A percentile compares a stretch with the other conserved stretches of the same genome.
These are phyloP conservation scores for Choristoneura rosaceana DNA, from an alignment of 2,888 invertebrate genomes.

Conservation along the genomic window DNA sequence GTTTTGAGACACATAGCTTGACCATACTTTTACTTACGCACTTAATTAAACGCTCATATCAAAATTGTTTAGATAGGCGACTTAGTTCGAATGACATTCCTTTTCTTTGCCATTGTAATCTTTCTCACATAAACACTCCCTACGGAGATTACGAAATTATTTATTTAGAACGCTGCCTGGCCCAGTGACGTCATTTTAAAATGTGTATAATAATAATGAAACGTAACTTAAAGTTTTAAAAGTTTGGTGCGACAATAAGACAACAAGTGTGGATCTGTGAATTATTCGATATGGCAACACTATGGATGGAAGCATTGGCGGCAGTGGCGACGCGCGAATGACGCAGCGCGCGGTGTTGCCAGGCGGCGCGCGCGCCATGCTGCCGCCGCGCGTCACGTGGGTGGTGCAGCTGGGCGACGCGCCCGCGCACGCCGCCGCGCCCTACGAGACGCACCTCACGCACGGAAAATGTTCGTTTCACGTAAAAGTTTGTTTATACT, in stretches of 20 bases:
- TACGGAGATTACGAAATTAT: not conserved
- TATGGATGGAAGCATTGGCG: not conserved
- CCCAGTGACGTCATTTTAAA: not conserved
- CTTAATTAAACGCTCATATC: not conserved
- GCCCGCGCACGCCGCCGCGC: conserved; percentile 68
- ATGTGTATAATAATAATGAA: not conserved
- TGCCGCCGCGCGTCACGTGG: conserved; percentile 73
- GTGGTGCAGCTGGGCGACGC: conserved; percentile 79
- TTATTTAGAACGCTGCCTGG: not conserved
- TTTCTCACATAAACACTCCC: not conserved
- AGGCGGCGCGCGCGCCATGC: conserved; percentile 28
- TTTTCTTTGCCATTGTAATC: too few relatives aligned
- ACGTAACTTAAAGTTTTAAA: not conserved
- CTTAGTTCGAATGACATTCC: too few relatives aligned
- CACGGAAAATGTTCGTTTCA: conserved; percentile 81
- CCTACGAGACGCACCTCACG: conserved; percentile 81
- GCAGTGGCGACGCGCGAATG: conserved; percentile 16
- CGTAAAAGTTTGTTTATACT: not conserved
- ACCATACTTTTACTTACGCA: too few relatives aligned
- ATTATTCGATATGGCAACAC: conserved; percentile 26
- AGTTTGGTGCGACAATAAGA: conserved; percentile 20
- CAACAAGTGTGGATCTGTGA: conserved; percentile 6
- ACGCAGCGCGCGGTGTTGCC: conserved; percentile 36
- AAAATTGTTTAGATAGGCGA: not conserved
- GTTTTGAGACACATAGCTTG: not conserved